Base-by-base conservation (phyloP, 2,113 vertebrate species). In the Hoplias malabaricus region DNA sequence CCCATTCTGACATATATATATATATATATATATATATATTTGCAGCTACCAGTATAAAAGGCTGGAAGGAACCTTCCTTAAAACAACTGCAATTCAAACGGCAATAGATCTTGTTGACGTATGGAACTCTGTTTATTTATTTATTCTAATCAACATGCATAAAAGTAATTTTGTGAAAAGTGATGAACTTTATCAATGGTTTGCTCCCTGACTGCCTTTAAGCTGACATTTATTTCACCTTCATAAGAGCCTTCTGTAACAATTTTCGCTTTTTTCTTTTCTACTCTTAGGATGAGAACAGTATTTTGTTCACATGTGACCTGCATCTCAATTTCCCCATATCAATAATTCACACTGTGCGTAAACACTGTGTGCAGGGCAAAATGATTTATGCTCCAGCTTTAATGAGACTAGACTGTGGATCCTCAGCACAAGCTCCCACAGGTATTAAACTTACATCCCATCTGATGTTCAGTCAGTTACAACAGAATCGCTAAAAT, bases 221-320 rank as follows among this genome's bases (percentile, higher is more conserved):
- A 40, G 33, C 31, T 36, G 2, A 23, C 12, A 5, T 23, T 68
- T n/a, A 14, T n/a, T 2, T 9, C n/a, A 0, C 16, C 16, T 1
- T 66, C 0, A 53, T 21, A 5, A 9, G 12, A 23, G n/a, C 23
- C 13, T 6, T 43, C 5, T 43, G 4, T 43, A 43, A 36, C 5
- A n/a, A 21, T 21, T 3, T 50, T 48, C 0, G 14, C 6, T 13
- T 8, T 16, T 16, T 63, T 56, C n/a, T 42, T 56, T n/a, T 33
- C 9, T 43, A 13, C 16, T 80, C 87, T 14, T 82, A 95, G 94
- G 94, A 95, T 84, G 85, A 92, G 0, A 94, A 94, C 86, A 94
- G 94, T 84, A 94, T 95, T 78, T 1, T 95, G 54, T 95, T 95
- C 86, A 88, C 94, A 19, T 94, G 93, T 0, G 94, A 95, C 84